Base-by-base conservation (phyloP, 2,888 invertebrate species). In the Achlya flavicornis region DNA sequence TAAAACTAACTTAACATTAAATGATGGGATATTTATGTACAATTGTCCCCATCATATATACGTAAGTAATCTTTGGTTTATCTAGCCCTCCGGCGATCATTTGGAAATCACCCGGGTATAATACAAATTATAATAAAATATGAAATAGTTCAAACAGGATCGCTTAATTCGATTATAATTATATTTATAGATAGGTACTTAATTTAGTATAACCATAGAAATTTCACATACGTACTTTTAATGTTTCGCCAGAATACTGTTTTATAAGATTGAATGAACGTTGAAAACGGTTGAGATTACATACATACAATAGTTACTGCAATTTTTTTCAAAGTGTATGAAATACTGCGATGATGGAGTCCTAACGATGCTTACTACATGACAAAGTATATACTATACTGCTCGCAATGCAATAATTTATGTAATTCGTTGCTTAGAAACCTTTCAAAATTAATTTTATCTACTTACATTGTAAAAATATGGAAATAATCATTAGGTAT, bases 341-440 rank as follows among this genome's bases (percentile, higher is more conserved):
- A 53, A 57, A 65, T 65, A 65, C 64, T 67, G 66, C 63, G 10
- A 10, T 19, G 19, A 53, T 53, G 14, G 19, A 53, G 53, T 65
- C 59, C 57, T 58, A 16, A 63, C 61, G 60, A 64, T 58, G 57
- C 12, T 41, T 64, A 67, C 74, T 79, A 81, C 66, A 66, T 72
- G 63, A 71, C 66, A 66, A 69, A 68, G 59, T 70, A 68, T 72
- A 69, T 72, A 70, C 8, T 70, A 75, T 76, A 84, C 78, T 84
- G 82, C 69, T 81, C 77, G 81, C 74, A 79, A 79, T 84, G 48
- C 48, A 48, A 48, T 48, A 73, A 74, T 78, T 85, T 81, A 86
- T 81, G 83, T 88, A 88, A 89, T 93, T 93, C 93, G 93, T 93
- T 93, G 93, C 84, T 83, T 88, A 83, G 92, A 93, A 93, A 93